Percentiles rank a stretch among this genome's conserved stretches.
phyloP scores from a whole-genome alignment of 1,140 invertebrate genomes.

The Calycopis cecrops region DNA sequence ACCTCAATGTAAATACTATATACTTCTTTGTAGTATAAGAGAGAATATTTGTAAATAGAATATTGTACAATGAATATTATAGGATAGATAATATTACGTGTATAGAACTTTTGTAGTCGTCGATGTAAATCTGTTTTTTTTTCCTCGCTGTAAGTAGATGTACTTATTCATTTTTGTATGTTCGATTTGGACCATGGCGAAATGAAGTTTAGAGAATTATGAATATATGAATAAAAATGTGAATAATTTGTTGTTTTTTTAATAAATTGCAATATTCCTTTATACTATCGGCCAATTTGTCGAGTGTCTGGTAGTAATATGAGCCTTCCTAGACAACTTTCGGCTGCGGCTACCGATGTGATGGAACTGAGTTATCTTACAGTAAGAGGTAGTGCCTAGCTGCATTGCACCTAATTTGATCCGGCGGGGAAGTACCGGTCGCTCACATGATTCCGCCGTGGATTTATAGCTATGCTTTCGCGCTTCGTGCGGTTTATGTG shows the following conservation, averaged over 20 bases:
- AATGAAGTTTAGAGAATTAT: constrained; percentile 23
- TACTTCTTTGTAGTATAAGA: constrained; percentile 15
- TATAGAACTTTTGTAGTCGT: constrained; percentile 17
- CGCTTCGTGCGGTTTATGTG: too few relatives aligned
- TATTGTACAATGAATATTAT: constrained; percentile 12
- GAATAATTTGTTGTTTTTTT: background rate
- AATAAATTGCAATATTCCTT: background rate
- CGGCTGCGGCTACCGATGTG: too few relatives aligned
- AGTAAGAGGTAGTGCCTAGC: too few relatives aligned
- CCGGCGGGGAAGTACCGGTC: too few relatives aligned
- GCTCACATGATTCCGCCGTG: too few relatives aligned
- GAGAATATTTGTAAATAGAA: constrained; percentile 29
- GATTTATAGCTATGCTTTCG: too few relatives aligned
- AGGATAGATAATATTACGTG: constrained; percentile 14
- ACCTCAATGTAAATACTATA: constrained; percentile 35
- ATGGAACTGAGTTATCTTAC: too few relatives aligned
- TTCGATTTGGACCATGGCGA: constrained; percentile 35
- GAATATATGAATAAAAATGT: constrained; percentile 21
- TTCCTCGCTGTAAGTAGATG: constrained; percentile 24
- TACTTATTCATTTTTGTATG: constrained; percentile 26
- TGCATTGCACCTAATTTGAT: too few relatives aligned
- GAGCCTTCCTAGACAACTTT: too few relatives aligned
- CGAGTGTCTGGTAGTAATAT: too few relatives aligned
- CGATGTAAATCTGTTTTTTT: constrained; percentile 24
- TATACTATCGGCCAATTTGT: background rate